These are phyloP conservation scores for Timema cristinae DNA, from an alignment of 2,888 invertebrate genomes.

Conservation along the genomic window DNA sequence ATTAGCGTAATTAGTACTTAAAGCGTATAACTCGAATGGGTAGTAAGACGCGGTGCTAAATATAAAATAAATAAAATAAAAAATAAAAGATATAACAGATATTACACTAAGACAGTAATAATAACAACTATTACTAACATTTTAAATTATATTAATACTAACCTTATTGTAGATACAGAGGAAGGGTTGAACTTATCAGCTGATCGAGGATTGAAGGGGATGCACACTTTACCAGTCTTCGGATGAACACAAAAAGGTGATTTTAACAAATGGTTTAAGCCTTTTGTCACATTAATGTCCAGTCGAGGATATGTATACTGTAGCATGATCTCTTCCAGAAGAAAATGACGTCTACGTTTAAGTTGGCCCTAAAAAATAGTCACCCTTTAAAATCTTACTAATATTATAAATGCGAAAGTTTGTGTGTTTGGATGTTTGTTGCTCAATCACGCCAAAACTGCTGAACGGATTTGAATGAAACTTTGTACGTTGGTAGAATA, in stretches of 20 bases:
- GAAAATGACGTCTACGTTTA: conserved; percentile 56
- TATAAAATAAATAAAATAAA: too few species aligned
- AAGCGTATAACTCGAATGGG: too few species aligned
- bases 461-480: too few species aligned
- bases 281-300: conserved; percentile 94
- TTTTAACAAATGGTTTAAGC: conserved; percentile 94
- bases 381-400: too few species aligned
- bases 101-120: conserved; percentile 9
- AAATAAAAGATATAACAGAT: too few species aligned
- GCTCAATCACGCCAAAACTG: too few species aligned
- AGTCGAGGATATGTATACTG: conserved; percentile 90
- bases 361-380: conserved; percentile 48
- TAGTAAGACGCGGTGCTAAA: too few species aligned
- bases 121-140: conserved; percentile 17
- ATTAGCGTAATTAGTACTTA: too few species aligned
- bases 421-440: too few species aligned
- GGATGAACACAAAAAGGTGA: conserved; percentile 99
- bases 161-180: conserved; percentile 69
- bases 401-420: too few species aligned
- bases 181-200: conserved; percentile 70
- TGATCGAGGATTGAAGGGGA: conserved; percentile 70
- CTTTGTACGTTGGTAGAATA: too few species aligned
- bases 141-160: conserved; percentile 32
- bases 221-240: conserved; percentile 91
- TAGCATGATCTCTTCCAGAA: conserved; percentile 83